phyloP scores from a whole-genome alignment of 2,797 vertebrate genomes.

The Coccyzus lansbergi region DNA sequence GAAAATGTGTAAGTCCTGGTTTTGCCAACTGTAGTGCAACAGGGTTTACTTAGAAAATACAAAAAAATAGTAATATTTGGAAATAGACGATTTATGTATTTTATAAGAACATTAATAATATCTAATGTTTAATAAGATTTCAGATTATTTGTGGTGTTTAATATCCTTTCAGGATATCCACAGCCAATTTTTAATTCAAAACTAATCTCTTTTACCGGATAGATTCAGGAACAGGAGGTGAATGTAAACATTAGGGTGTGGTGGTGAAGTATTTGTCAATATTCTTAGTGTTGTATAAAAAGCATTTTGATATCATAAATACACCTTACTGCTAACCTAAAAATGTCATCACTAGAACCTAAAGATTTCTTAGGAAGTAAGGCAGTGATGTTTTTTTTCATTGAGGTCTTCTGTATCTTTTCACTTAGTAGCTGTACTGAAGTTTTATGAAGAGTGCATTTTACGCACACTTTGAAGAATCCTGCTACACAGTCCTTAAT shows the following conservation, averaged over 20 bases:
- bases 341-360: neutral
- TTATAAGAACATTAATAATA: neutral
- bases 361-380: neutral
- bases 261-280: neutral
- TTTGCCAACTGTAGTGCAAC: neutral
- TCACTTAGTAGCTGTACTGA: neutral
- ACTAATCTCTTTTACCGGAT: neutral
- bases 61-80: neutral
- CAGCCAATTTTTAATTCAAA: neutral
- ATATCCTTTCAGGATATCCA: rapidly evolving
- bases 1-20: neutral
- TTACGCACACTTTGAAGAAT: neutral
- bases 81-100: neutral
- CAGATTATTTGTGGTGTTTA: neutral
- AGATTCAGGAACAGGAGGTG: neutral
- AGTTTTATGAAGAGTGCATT: neutral
- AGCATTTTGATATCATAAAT: neutral
- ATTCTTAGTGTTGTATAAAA: neutral
- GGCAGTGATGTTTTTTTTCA: neutral
- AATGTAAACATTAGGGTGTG: neutral
- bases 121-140: neutral
- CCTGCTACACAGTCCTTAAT: neutral
- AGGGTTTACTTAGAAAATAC: neutral
- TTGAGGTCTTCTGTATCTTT: neutral
- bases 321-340: neutral